phyloP scores from a whole-genome alignment of 2,888 invertebrate species.

The Mactromeris polynyma region DNA sequence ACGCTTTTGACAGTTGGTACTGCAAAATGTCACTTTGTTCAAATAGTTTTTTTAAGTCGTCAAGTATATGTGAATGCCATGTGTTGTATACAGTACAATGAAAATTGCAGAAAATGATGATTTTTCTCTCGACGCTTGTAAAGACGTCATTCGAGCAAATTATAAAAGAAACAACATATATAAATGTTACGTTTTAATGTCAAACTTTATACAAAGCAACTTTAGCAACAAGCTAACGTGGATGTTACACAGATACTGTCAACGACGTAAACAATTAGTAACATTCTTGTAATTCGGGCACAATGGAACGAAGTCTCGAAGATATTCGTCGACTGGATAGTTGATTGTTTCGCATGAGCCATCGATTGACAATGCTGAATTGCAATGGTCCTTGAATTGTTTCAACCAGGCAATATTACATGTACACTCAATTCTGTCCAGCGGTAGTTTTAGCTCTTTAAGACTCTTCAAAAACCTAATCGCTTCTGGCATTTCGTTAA shows the following conservation, averaged over 20 bases:
- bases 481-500: slow-evolving; percentile 71
- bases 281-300: slow-evolving; percentile 64
- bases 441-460: slow-evolving; percentile 44
- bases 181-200: not conserved
- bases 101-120: too few relatives aligned
- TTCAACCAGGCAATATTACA: slow-evolving; percentile 75
- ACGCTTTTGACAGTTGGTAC: too few relatives aligned
- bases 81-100: too few relatives aligned
- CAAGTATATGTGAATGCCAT: too few relatives aligned
- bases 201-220: not conserved
- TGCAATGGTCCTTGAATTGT: slow-evolving; percentile 54
- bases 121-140: too few relatives aligned
- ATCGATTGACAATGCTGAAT: slow-evolving; percentile 46
- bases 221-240: not conserved
- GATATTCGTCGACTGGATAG: slow-evolving; percentile 58
- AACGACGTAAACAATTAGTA: not conserved
- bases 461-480: slow-evolving; percentile 56
- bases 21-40: too few relatives aligned
- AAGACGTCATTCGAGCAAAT: too few relatives aligned
- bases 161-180: not conserved
- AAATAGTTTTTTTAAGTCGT: too few relatives aligned
- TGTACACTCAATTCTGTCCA: slow-evolving; percentile 70
- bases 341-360: slow-evolving; percentile 73
- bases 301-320: slow-evolving; percentile 45
- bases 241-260: not conserved